Conservation (phyloP, 2,113 vertebrate genomes). For the Paramisgurnus dabryanus region DNA sequence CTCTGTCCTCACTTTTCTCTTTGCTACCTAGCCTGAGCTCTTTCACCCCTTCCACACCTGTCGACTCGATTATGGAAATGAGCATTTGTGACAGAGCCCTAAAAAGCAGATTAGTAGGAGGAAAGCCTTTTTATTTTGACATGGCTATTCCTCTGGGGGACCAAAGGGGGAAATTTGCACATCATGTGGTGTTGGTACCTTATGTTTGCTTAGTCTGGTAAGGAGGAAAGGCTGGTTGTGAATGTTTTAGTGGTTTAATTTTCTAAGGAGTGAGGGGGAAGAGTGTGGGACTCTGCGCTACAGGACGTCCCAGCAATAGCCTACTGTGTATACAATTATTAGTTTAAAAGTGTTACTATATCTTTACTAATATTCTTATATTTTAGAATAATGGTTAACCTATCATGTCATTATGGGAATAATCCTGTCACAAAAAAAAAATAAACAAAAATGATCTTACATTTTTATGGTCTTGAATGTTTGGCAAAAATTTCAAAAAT, state of each 20-base stretch:
- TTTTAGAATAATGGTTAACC: no score
- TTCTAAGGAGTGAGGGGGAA: neutral
- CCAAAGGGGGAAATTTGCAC: constrained; percentile 62
- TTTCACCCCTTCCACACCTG: constrained; percentile 82
- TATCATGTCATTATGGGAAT: no score
- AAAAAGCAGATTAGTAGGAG: constrained; percentile 78
- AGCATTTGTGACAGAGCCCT: constrained; percentile 72
- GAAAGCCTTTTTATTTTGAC: constrained; percentile 76
- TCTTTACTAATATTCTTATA: no score
- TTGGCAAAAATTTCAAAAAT: no score
- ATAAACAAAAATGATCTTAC: no score
- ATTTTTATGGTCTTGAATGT: no score
- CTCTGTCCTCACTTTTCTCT: constrained; percentile 44
- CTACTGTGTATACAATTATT: no score
- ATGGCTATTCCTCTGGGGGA: constrained; percentile 74
- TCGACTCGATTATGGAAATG: constrained; percentile 91
- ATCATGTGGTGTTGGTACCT: constrained; percentile 47
- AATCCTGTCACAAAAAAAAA: no score
- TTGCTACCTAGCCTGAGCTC: constrained; percentile 52
- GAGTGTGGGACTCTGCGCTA: no score
- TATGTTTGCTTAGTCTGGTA: constrained; percentile 48
- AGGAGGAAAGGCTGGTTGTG: neutral
- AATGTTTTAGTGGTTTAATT: neutral
- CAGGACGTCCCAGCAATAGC: no score
- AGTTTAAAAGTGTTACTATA: no score